These are phyloP conservation scores for Lepus europaeus DNA, from an alignment of 2,113 vertebrate genomes.

Conservation along the genomic window DNA sequence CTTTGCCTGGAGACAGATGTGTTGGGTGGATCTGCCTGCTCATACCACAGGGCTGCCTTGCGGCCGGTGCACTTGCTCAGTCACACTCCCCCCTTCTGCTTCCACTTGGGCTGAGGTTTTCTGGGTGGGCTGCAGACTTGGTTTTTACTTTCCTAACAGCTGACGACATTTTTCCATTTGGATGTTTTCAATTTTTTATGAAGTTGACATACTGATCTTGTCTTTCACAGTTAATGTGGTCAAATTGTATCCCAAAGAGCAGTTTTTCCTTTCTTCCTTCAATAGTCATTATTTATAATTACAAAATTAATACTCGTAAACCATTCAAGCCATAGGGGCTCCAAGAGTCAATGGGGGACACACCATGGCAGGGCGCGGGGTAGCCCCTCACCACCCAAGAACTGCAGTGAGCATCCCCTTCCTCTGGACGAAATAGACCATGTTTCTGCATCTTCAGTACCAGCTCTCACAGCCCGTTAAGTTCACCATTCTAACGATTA, in stretches of 20 bases:
- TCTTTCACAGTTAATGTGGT: background rate
- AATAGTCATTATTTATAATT: background rate
- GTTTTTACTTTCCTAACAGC: background rate
- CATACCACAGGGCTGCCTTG: too few relatives aligned
- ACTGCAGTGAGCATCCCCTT: too few relatives aligned
- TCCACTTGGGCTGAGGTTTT: background rate
- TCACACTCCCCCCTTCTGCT: background rate
- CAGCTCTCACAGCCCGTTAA: background rate
- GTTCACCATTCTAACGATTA: background rate
- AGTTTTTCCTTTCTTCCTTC: background rate
- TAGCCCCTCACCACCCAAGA: too few relatives aligned
- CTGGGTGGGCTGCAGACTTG: background rate
- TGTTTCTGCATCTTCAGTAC: too few relatives aligned
- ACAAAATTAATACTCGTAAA: background rate
- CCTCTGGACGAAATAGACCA: too few relatives aligned
- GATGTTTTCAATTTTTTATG: background rate
- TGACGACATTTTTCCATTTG: background rate
- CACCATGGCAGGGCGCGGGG: too few relatives aligned
- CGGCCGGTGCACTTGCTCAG: too few relatives aligned
- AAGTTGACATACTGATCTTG: background rate
- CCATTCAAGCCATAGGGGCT: background rate
- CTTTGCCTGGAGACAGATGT: too few relatives aligned
- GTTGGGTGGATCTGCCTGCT: too few relatives aligned
- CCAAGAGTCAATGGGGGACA: too few relatives aligned
- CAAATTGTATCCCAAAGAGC: background rate